Evolutionary conservation across 2,113 vertebrate species (phyloP), one percentile per base, ranked within the genome.

Genomic region (Alosa alosa): DNA sequence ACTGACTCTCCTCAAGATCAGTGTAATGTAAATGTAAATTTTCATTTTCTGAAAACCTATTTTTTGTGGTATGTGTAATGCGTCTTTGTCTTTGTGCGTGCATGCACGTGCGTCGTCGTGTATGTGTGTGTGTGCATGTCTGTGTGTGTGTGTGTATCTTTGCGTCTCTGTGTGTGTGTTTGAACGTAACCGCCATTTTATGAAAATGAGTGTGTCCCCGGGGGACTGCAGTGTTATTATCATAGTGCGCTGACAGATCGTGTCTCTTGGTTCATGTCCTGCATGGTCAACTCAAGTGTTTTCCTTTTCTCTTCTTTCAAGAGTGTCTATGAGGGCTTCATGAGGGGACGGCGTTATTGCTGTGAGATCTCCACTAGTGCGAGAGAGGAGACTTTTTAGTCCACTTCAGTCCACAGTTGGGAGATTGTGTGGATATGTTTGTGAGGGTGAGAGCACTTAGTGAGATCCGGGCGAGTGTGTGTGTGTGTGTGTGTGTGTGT

Each of bases 171-270:
- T 68, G 60, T 68, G 60, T 25, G 60, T n/a, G 50, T 52, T 44
- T 44, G 52, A 55, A 55, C 52, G 52, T 18, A 55, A 55, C 52
- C 52, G 4, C 52, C n/a, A 72, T 31, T 31, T 72, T 72, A 72
- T 72, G 64, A 72, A 72, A 72, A 72, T 72, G 1, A 72, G 64
- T 1, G 8, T 36, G 2, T 11, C 64, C 64, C 64, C 64, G 31
- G 64, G 64, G 64, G 64, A 13, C n/a, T 72, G 25, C 15, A 72
- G 64, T 72, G 64, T 36, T 72, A 72, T 64, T 64, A 64, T 72
- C 64, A 72, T 36, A 72, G 7, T 13, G 25, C 64, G 36, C 2
- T 72, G 64, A 36, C 64, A 72, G n/a, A 72, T 72, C 64, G 31
- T 72, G 13, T 72, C 64, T 72, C 64, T 8, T 1, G 10, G 8